Percentiles rank a stretch among this genome's conserved stretches.
phyloP scores from a whole-genome alignment of 2,888 invertebrate genomes.

The Tridacna crocea region DNA sequence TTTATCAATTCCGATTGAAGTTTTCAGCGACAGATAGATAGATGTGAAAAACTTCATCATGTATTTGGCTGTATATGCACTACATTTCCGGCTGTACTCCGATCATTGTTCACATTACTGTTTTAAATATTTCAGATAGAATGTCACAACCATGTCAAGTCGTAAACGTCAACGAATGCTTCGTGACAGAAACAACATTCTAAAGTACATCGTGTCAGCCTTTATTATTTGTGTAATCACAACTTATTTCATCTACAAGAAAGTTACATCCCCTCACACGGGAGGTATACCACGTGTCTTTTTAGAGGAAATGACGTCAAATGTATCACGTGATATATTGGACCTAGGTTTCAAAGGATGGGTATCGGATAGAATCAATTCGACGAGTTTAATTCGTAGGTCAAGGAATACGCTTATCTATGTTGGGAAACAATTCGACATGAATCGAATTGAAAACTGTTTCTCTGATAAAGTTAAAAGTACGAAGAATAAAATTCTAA shows the following conservation, averaged over 20 bases:
- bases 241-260: constrained; percentile 10
- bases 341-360: not conserved
- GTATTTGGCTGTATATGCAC: too few relatives aligned
- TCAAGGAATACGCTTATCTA: not conserved
- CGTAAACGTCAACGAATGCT: not conserved
- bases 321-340: constrained; percentile 8
- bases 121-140: not conserved
- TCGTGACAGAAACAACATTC: not conserved
- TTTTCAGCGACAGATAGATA: too few relatives aligned
- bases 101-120: not conserved
- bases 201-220: not conserved
- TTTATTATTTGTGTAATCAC: constrained; percentile 3
- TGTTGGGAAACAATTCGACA: not conserved
- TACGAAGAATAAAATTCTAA: not conserved
- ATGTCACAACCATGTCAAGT: not conserved
- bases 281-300: constrained; percentile 16
- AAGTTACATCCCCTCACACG: not conserved
- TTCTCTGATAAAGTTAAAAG: not conserved
- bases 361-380: not conserved
- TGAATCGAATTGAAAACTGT: not conserved
- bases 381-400: not conserved
- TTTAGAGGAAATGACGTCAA: constrained; percentile 26
- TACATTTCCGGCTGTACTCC: too few relatives aligned
- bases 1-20: too few relatives aligned
- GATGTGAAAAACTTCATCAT: too few relatives aligned